A percentile compares a stretch with the other conserved stretches of the same genome.
Evolutionary conservation across 2,797 vertebrate species (phyloP).

Genomic region (Xerus rutilus): DNA sequence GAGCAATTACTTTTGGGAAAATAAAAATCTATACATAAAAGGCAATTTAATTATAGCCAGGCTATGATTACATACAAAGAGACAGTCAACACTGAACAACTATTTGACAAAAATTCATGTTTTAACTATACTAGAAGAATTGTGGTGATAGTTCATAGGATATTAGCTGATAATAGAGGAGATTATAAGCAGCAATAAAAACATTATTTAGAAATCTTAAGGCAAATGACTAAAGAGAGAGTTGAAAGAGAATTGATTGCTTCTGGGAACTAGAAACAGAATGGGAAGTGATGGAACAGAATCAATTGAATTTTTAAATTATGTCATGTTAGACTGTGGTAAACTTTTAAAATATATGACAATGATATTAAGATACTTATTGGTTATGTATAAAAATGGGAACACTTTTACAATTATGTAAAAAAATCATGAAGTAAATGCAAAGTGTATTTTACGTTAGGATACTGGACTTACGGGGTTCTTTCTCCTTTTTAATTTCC

Average conservation of each 20-base stretch:
- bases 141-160: background rate
- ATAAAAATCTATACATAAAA: background rate
- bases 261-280: background rate
- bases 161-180: background rate
- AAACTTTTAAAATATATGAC: background rate
- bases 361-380: constrained; percentile 39
- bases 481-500: constrained; percentile 42
- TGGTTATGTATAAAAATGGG: background rate
- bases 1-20: background rate
- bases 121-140: background rate
- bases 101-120: background rate
- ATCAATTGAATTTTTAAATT: constrained; percentile 34
- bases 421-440: constrained; percentile 14
- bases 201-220: constrained; percentile 27
- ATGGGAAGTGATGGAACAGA: background rate
- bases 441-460: background rate
- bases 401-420: background rate
- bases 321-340: background rate
- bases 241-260: constrained; percentile 2
- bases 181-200: constrained; percentile 10
- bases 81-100: background rate
- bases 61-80: background rate
- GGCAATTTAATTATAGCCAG: constrained; percentile 19
- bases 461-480: background rate
- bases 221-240: constrained; percentile 34